Conservation (phyloP, 2,888 invertebrate species). For the Eupithecia insigniata region DNA sequence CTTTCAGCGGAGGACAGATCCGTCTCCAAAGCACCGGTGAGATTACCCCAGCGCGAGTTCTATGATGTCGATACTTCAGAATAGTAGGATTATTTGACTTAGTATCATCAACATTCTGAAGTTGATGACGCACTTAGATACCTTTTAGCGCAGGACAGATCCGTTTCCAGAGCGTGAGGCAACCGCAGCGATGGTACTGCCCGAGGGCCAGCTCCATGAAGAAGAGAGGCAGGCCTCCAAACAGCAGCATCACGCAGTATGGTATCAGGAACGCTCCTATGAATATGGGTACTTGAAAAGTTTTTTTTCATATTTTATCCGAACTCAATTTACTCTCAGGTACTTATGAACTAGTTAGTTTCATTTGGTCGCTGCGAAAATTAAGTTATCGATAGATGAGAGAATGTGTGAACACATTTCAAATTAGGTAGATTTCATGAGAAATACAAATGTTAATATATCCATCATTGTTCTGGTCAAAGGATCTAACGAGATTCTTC, state of each 20-base stretch:
- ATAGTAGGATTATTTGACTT: too few relatives aligned
- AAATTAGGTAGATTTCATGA: too few relatives aligned
- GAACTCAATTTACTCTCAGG: background rate
- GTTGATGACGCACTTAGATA: too few relatives aligned
- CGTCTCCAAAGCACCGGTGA: conserved; percentile 88
- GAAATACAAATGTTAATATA: too few relatives aligned
- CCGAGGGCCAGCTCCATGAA: conserved; percentile 98
- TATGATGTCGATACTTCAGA: conserved; percentile 91
- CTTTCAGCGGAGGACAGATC: conserved; percentile 96
- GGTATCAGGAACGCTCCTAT: conserved; percentile 97
- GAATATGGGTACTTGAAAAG: background rate
- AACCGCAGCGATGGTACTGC: conserved; percentile 96
- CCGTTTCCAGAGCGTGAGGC: conserved; percentile 95
- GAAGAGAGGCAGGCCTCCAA: conserved; percentile 96
- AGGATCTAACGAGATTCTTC: too few relatives aligned
- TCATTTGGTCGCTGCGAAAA: background rate
- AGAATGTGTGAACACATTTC: too few relatives aligned
- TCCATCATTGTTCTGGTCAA: too few relatives aligned
- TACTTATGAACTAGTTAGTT: background rate
- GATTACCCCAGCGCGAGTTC: conserved; percentile 95
- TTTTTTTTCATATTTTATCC: background rate
- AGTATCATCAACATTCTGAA: too few relatives aligned
- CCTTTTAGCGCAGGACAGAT: conserved; percentile 92
- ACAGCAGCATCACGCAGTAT: conserved; percentile 95
- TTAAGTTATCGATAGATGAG: too few relatives aligned